phyloP scores from a whole-genome alignment of 2,888 invertebrate genomes.

The Calephelis perditalis region DNA sequence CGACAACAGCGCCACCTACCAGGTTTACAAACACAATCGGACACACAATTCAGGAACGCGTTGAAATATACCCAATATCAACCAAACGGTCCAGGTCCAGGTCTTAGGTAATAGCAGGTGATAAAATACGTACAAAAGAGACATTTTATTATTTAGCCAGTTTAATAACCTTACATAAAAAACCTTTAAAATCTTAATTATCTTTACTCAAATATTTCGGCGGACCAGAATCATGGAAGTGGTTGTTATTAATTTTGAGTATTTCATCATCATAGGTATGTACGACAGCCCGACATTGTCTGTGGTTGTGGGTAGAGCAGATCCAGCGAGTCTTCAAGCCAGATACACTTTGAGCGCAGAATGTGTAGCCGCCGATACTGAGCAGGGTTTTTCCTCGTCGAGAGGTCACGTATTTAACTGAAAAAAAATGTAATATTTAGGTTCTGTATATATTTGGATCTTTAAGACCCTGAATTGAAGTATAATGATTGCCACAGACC shows the following conservation, averaged over 20 bases:
- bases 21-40: too few relatives aligned
- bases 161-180: neutral
- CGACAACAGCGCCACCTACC: too few relatives aligned
- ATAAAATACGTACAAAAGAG: neutral
- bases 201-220: neutral
- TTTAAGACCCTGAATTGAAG: neutral
- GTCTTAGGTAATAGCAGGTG: too few relatives aligned
- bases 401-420: slow-evolving; percentile 32
- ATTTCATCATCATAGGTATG: slow-evolving; percentile 34
- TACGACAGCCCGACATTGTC: slow-evolving; percentile 31
- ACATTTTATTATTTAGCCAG: neutral
- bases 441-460: neutral
- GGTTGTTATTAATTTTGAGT: slow-evolving; percentile 31
- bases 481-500: too few relatives aligned
- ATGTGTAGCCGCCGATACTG: slow-evolving; percentile 33
- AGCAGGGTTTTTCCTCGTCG: slow-evolving; percentile 33
- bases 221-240: slow-evolving; percentile 19
- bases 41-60: too few relatives aligned
- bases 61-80: too few relatives aligned
- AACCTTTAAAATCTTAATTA: neutral
- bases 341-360: slow-evolving; percentile 25
- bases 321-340: slow-evolving; percentile 35
- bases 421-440: slow-evolving; percentile 18
- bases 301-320: slow-evolving; percentile 39
- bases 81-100: too few relatives aligned